Evolutionary conservation across 2,797 vertebrate genomes (phyloP), one percentile per base, ranked within the genome.

Genomic region (Neosilurus mollespiculum): DNA sequence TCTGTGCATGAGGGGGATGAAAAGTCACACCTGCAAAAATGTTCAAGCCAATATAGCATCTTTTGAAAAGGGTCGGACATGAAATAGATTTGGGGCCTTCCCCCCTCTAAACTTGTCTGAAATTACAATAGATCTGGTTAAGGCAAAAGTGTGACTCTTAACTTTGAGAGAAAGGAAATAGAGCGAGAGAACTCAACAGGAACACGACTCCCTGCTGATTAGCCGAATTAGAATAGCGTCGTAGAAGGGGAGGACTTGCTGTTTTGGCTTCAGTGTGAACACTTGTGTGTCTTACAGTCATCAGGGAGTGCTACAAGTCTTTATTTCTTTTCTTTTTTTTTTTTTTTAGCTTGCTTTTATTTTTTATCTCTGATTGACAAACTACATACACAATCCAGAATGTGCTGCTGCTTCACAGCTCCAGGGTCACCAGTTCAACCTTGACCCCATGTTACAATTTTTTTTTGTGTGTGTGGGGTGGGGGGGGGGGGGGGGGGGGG

Each of bases 141-240:
- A 81, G 80, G 77, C 43, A 51, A 51, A 65, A 86, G 67, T 66
- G 22, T n/a, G 58, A 37, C 18, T 51, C 54, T 49, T 62, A 62
- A 65, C 79, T 87, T 78, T 22, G 18, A 56, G n/a, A 84, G 59
- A 15, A 53, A 76, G 54, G 59, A 71, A 67, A 66, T 5, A 20
- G 65, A 86, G 66, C 66, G n/a, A 58, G 78, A 62, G 54, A 78
- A 83, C 85, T 71, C 77, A 73, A 78, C 83, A 86, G 70, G 83
- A 65, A 58, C 37, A 43, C 82, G 56, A 78, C 87, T 88, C 90
- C 92, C 91, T 88, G 89, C 79, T 85, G 90, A 88, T 86, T 67
- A 87, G 85, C 87, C 83, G 90, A 92, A 93, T 92, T 92, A 91
- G 86, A 91, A 89, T 89, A 86, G 83, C 66, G 87, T 86, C 88